Conservation (phyloP, 2,113 vertebrate species). For the Baryphthengus martii region DNA sequence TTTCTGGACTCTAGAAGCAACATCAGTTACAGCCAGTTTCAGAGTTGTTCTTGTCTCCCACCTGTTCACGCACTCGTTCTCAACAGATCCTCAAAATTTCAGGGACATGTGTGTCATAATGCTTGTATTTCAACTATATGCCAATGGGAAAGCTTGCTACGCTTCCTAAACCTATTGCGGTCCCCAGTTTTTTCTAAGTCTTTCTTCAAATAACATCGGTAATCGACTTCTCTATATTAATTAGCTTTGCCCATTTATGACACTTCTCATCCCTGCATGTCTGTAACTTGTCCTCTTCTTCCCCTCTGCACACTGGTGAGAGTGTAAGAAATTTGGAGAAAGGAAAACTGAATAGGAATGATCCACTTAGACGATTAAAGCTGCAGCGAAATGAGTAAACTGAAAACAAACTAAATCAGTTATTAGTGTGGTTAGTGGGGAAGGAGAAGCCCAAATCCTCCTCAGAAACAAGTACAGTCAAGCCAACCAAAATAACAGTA, state of each 20-base stretch:
- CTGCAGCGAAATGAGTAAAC: not conserved
- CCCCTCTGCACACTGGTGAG: not conserved
- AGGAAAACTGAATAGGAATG: not conserved
- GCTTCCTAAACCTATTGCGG: not conserved
- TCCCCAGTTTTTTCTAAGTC: not conserved
- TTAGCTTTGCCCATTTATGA: not conserved
- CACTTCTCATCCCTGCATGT: not conserved
- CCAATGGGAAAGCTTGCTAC: not conserved
- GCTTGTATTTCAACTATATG: not conserved
- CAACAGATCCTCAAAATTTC: not conserved
- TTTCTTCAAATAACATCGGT: not conserved
- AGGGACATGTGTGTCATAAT: accelerated
- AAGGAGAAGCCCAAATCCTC: not conserved
- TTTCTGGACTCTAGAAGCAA: not conserved
- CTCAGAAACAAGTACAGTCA: not conserved
- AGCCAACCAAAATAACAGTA: not conserved
- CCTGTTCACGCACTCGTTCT: not conserved
- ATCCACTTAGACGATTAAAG: not conserved
- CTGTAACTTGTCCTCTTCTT: not conserved
- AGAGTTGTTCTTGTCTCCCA: not conserved
- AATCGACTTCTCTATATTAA: not conserved
- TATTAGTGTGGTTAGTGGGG: not conserved
- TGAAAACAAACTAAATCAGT: not conserved
- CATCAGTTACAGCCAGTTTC: not conserved
- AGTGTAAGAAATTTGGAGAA: not conserved